phyloP scores from a whole-genome alignment of 1,140 invertebrate species.

The Lucilia sericata region DNA sequence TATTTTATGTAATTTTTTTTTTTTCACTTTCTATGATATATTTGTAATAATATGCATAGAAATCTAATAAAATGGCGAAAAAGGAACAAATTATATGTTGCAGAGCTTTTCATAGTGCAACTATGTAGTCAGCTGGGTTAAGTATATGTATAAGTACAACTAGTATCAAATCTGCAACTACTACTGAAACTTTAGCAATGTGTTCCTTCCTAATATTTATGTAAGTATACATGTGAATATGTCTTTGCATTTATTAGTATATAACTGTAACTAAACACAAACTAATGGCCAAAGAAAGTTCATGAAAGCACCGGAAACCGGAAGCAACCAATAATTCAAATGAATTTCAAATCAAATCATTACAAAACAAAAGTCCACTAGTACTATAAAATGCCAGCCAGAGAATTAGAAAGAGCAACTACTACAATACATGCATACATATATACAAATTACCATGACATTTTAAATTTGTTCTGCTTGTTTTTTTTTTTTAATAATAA shows the following conservation, averaged over 20 bases:
- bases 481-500: too few species aligned
- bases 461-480: background rate
- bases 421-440: slow-evolving; percentile 53
- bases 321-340: slow-evolving; percentile 68
- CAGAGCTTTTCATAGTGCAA: background rate
- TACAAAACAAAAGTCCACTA: slow-evolving; percentile 55
- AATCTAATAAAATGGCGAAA: slow-evolving; percentile 9
- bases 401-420: slow-evolving; percentile 29
- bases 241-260: background rate
- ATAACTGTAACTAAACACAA: background rate
- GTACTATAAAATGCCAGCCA: slow-evolving; percentile 41
- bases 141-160: background rate
- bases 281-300: slow-evolving; percentile 36
- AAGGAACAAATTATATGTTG: background rate
- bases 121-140: background rate
- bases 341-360: slow-evolving; percentile 68
- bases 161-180: background rate
- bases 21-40: too few species aligned
- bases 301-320: slow-evolving; percentile 63
- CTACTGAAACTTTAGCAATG: background rate
- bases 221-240: background rate
- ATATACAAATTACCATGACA: background rate
- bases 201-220: background rate
- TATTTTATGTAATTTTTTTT: too few species aligned
- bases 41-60: background rate